These are phyloP conservation scores for Drosophila pegasa DNA, from an alignment of 2,888 invertebrate species.

Conservation along the genomic window DNA sequence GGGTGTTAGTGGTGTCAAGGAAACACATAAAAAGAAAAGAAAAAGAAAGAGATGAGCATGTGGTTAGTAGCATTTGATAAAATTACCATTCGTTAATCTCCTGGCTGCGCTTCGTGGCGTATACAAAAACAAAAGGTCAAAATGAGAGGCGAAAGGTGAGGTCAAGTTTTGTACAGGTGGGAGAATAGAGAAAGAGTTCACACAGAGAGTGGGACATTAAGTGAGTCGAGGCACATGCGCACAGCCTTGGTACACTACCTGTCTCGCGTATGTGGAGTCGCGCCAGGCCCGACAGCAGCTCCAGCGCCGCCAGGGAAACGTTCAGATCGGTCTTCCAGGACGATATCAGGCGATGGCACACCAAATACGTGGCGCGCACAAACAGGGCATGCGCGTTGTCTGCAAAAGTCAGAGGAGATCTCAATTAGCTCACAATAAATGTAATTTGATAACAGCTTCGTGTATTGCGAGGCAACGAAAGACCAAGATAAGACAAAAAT, in stretches of 20 bases:
- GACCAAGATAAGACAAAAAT: constrained; percentile 1
- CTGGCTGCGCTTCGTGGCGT: constrained; percentile 77
- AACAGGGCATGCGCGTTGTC: constrained; percentile 95
- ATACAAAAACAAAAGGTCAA: constrained; percentile 17
- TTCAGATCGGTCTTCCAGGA: constrained; percentile 98
- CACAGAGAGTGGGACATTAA: constrained; percentile 30
- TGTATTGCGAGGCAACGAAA: not conserved
- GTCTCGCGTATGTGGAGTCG: constrained; percentile 95
- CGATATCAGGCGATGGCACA: constrained; percentile 97
- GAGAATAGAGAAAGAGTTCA: constrained; percentile 45
- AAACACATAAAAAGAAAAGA: constrained; percentile 65
- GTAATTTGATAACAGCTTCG: not conserved
- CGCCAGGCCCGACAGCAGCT: constrained; percentile 95
- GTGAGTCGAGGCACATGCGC: not conserved
- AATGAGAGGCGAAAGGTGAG: constrained; percentile 4
- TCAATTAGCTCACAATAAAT: constrained; percentile 1
- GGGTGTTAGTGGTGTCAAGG: constrained; percentile 29
- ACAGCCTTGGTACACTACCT: constrained; percentile 86
- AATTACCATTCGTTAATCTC: constrained; percentile 84
- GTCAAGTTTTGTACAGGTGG: constrained; percentile 34
- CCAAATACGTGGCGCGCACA: constrained; percentile 95
- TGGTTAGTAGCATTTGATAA: constrained; percentile 75
- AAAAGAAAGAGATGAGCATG: constrained; percentile 76
- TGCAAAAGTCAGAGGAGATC: constrained; percentile 80
- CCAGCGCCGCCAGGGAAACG: constrained; percentile 96